Base-by-base conservation (phyloP, 2,888 invertebrate genomes). In the Papilio gigon region DNA sequence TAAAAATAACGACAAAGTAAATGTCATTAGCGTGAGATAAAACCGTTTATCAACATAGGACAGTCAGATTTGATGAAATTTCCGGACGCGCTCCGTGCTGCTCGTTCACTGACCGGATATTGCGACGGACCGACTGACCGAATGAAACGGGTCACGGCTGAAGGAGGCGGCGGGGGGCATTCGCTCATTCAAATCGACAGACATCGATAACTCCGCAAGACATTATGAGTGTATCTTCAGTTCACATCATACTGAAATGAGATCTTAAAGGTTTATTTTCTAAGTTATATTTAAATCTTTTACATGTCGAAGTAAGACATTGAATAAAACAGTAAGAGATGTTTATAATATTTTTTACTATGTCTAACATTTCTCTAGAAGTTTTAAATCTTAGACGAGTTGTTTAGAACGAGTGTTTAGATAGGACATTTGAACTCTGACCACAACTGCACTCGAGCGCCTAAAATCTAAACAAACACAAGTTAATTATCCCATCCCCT, bases 21-120 rank as follows among this genome's bases (percentile, higher is more conserved):
- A 70, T 35, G 62, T 72, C 72, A 76, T 77, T 75, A 77, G 72
- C 73, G 74, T 75, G 71, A 71, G 62, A 68, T 71, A 73, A 72
- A 74, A 74, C n/a, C 73, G 72, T 71, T 75, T 75, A 78, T 77
- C 77, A 76, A 73, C 74, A 72, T 65, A 68, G 71, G 76, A 73
- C 73, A 47, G 77, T 73, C 76, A 79, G 76, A 79, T 80, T 77
- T 80, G 80, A 80, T 78, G 78, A 77, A 78, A 77, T 80, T 78
- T 79, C 79, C 80, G 77, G 67, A 71, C 73, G 70, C 25, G 27
- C 68, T 75, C 71, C 70, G 72, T 70, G 71, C 74, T 72, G 72
- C 70, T 68, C 79, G 78, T 75, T 80, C 77, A 76, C 71, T 75
- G 77, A 75, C 79, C 80, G 77, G 80, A 80, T 80, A 80, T 80